phyloP scores from a whole-genome alignment of 1,140 invertebrate species.

The Apis florea region DNA sequence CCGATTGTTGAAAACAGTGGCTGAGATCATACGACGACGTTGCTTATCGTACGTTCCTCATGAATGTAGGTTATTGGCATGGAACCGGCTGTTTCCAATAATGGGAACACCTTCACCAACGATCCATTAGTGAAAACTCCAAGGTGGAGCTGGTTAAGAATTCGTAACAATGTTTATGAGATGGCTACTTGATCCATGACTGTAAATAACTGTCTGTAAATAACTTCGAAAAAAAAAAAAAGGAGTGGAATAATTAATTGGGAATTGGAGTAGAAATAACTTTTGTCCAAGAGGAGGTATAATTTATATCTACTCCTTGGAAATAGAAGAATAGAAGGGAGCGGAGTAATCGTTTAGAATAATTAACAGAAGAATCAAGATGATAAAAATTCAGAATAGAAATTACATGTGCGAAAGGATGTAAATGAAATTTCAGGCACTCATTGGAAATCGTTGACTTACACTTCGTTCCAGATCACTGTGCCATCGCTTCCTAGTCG shows the following conservation, averaged over 20 bases:
- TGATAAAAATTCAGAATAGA: too few species aligned
- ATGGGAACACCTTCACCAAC: conserved; percentile 60
- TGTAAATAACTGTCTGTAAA: too few species aligned
- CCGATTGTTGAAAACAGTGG: not conserved
- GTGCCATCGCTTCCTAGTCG: not conserved
- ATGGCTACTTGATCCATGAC: not conserved
- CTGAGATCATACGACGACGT: not conserved
- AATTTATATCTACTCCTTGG: too few species aligned
- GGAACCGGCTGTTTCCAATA: conserved; percentile 1
- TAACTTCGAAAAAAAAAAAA: not conserved
- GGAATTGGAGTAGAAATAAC: not conserved
- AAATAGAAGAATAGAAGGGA: too few species aligned
- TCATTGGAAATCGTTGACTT: not conserved
- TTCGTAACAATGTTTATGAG: conserved; percentile 1
- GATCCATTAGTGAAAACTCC: conserved; percentile 50
- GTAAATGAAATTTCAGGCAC: not conserved
- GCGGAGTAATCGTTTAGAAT: too few species aligned
- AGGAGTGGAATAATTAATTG: not conserved
- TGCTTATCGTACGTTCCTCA: conserved; percentile 19
- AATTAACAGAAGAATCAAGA: too few species aligned
- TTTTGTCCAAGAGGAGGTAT: too few species aligned
- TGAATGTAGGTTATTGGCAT: conserved; percentile 29
- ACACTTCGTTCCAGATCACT: not conserved
- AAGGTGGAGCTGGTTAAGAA: conserved; percentile 12
- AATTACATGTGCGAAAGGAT: not conserved